A percentile compares a stretch with the other conserved stretches of the same genome.
phyloP scores from a whole-genome alignment of 2,113 vertebrate genomes.

The Notiomystis cincta region DNA sequence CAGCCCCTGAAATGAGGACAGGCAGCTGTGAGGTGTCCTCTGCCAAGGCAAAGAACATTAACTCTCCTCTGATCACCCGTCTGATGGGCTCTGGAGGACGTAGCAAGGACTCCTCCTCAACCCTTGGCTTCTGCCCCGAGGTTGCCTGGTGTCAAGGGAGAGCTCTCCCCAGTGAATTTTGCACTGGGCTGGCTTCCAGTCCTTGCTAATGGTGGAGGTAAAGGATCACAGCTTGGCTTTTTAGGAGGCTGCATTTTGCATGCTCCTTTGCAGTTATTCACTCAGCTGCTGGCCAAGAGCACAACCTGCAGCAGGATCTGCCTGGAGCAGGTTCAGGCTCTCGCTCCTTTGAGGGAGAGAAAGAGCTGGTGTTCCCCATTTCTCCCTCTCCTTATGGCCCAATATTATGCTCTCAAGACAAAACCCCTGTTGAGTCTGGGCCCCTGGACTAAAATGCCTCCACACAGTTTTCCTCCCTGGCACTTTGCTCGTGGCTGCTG shows the following conservation, averaged over 20 bases:
- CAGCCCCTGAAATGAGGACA: neutral
- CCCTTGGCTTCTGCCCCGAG: neutral
- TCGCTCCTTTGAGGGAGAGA: accelerated
- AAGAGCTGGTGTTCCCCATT: neutral
- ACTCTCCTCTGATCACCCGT: neutral
- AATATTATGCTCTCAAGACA: neutral
- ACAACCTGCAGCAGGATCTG: neutral
- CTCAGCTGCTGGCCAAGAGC: neutral
- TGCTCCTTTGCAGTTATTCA: neutral
- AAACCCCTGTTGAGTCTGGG: neutral
- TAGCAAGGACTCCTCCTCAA: accelerated
- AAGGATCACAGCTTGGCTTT: neutral
- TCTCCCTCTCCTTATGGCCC: neutral
- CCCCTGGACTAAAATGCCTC: neutral
- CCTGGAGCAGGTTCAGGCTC: neutral
- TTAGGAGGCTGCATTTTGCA: neutral
- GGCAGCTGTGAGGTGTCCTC: conserved; percentile 9
- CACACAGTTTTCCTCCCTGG: neutral
- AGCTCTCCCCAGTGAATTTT: neutral
- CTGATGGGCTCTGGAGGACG: neutral
- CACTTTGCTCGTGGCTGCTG: neutral
- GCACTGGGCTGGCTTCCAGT: neutral
- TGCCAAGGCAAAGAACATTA: neutral
- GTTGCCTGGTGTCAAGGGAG: neutral
- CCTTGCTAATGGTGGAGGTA: neutral